These are phyloP conservation scores for Calyptomena viridis DNA, from an alignment of 2,113 vertebrate genomes.

Conservation along the genomic window DNA sequence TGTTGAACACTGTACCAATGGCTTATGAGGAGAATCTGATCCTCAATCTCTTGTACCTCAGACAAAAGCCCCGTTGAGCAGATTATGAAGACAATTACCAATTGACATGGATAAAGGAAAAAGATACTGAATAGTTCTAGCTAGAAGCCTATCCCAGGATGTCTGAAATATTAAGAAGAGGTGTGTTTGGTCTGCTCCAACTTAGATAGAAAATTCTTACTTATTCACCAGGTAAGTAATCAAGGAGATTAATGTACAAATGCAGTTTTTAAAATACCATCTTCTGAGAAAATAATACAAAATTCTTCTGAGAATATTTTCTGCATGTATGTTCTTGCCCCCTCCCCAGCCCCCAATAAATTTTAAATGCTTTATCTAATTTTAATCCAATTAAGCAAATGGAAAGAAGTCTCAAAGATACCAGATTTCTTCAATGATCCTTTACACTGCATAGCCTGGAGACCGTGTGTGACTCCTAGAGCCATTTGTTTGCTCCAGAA, in stretches of 20 bases:
- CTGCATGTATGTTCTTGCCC: not conserved
- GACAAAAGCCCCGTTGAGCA: not conserved
- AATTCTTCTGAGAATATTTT: not conserved
- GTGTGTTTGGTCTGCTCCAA: not conserved
- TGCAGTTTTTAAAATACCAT: not conserved
- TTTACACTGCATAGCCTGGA: not conserved
- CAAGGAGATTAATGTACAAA: not conserved
- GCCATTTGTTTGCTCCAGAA: not conserved
- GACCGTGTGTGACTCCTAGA: not conserved
- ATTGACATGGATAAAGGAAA: not conserved
- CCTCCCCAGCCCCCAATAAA: fast-evolving
- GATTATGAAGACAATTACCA: not conserved
- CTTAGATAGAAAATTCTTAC: not conserved
- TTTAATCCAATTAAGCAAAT: not conserved
- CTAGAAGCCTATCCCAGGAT: not conserved
- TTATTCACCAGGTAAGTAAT: not conserved
- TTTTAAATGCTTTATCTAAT: not conserved
- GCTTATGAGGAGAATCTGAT: not conserved
- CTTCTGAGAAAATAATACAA: not conserved
- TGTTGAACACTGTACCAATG: not conserved
- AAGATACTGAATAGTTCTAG: not conserved
- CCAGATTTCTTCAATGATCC: not conserved
- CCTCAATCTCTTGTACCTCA: not conserved
- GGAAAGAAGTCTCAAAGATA: not conserved
- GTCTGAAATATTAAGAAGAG: not conserved